Conservation (phyloP, 2,113 vertebrate species). For the Seriola dumerili region DNA sequence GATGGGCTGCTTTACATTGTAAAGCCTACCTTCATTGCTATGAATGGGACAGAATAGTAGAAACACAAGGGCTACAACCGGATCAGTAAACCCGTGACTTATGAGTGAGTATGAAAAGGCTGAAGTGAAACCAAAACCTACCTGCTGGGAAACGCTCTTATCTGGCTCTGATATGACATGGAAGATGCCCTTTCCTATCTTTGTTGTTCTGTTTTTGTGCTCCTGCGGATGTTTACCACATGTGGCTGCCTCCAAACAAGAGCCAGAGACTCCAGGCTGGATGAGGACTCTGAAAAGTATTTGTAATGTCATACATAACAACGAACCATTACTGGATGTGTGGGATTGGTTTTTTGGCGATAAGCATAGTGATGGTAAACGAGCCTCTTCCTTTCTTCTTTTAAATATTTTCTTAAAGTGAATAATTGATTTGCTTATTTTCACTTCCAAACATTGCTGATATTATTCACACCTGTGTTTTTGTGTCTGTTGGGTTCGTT, state of each 20-base stretch:
- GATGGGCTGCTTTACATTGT: too few relatives aligned
- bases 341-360: constrained; percentile 93
- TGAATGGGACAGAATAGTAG: too few relatives aligned
- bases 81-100: too few relatives aligned
- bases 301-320: constrained; percentile 92
- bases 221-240: neutral
- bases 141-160: neutral
- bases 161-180: neutral
- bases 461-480: too few relatives aligned
- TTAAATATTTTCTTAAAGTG: neutral
- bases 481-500: too few relatives aligned
- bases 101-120: too few relatives aligned
- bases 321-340: constrained; percentile 90
- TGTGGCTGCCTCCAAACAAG: constrained; percentile 51
- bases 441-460: too few relatives aligned
- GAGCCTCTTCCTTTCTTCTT: neutral
- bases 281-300: constrained; percentile 93
- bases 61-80: too few relatives aligned
- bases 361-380: constrained; percentile 90
- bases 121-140: neutral
- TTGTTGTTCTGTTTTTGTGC: constrained; percentile 49
- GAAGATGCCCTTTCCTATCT: constrained; percentile 57
- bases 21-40: too few relatives aligned
- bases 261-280: constrained; percentile 91
- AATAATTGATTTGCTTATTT: neutral